Base-by-base conservation (phyloP, 1,140 invertebrate species). In the Heliconius eleuchia region DNA sequence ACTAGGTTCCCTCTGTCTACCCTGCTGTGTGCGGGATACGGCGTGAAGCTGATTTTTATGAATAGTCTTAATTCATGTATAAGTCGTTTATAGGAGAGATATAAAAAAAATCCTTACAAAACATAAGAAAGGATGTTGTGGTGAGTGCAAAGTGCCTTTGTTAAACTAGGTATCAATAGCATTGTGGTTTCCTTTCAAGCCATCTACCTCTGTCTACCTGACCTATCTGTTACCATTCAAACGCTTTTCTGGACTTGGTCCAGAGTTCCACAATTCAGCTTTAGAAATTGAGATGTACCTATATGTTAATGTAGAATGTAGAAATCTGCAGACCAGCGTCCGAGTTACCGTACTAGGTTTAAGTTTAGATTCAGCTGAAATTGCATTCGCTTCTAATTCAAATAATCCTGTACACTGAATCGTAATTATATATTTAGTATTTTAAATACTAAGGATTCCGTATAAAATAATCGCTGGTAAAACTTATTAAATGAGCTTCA, bases 101-200 rank as follows among this genome's bases (percentile, higher is more conserved):
- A 46, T 57, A 57, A 57, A 57, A 19, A 57, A 57, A 23, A 1
- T 9, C n/a, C 11, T 50, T 30, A 34, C 9, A 30, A 70, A 74
- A 55, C 2, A 8, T 66, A 71, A 72, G 23, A 71, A 75, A 16
- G 74, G 34, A 73, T 23, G 73, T 37, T 42, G 39, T 42, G 46
- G 79, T 57, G 55, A 0, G 71, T 27, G n/a, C 27, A 23, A 73
- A 80, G 71, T 80, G 72, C 34, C 73, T 52, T 73, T 50, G 55
- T 76, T 57, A 55, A 76, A 55, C 76, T 83, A 66, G 71, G 82
- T 82, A 80, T 85, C 84, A 84, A 84, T 84, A 82, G 81, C 81
- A 66, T 81, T 88, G 87, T 80, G 88, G 88, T 88, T 90, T 88
- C 81, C 84, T 84, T 66, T 76, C 70, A 76, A 76, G 74, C 80